Evolutionary conservation across 1,140 invertebrate species (phyloP).

Genomic region (Drosophila sulfurigaster): DNA sequence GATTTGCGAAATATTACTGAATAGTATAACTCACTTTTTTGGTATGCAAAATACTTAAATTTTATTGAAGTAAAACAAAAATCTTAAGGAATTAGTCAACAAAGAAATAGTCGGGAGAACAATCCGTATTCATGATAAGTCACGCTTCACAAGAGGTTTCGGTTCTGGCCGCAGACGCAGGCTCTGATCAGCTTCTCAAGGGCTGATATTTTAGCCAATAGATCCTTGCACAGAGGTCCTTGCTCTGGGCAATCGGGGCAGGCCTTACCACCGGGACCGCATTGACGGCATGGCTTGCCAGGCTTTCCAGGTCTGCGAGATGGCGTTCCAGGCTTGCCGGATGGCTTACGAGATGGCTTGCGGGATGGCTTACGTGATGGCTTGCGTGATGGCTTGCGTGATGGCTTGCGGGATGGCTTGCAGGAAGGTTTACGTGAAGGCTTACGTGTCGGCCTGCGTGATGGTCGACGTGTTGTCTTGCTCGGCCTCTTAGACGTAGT

Average conservation of each 20-base stretch:
- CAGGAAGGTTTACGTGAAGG: too few relatives aligned
- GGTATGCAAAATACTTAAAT: not conserved
- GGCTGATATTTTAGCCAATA: not conserved
- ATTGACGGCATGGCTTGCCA: constrained; percentile 12
- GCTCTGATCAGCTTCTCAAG: not conserved
- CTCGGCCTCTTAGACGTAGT: too few relatives aligned
- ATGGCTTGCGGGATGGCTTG: not conserved
- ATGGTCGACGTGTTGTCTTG: too few relatives aligned
- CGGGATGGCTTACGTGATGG: not conserved
- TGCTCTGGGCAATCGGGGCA: constrained; percentile 19
- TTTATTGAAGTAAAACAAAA: not conserved
- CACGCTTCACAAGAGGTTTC: not conserved
- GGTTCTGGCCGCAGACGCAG: constrained; percentile 35
- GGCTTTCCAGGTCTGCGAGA: not conserved
- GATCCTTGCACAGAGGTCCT: not conserved
- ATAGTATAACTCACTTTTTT: not conserved
- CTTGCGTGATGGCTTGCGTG: not conserved
- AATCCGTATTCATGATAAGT: not conserved
- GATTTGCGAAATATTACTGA: too few relatives aligned
- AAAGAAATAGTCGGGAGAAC: not conserved
- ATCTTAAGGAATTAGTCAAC: not conserved
- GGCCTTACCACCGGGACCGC: constrained; percentile 39
- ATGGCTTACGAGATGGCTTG: not conserved
- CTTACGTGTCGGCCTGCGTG: not conserved
- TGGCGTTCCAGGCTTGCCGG: not conserved